Conservation (phyloP, 2,888 invertebrate species). For the Halocaridina rubra region DNA sequence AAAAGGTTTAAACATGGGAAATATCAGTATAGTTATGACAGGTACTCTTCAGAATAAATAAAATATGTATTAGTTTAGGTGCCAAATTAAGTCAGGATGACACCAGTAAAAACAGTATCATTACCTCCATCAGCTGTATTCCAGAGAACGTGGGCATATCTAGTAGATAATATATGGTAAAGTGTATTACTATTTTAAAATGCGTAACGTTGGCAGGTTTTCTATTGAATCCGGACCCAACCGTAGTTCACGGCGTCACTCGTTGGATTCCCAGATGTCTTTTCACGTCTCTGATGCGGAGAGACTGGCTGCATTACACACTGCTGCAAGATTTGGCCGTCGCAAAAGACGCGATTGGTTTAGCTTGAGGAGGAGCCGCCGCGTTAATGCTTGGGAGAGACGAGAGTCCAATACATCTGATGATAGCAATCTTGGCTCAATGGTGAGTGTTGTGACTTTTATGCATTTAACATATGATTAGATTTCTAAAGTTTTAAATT, state of each 20-base stretch:
- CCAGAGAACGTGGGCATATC: too few relatives aligned
- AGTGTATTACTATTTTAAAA: too few relatives aligned
- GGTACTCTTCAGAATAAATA: too few relatives aligned
- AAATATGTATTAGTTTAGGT: too few relatives aligned
- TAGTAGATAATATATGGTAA: too few relatives aligned
- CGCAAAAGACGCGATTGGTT: conserved; percentile 53
- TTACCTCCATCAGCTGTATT: too few relatives aligned
- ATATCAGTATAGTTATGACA: too few relatives aligned
- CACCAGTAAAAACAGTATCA: too few relatives aligned
- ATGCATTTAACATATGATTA: not conserved
- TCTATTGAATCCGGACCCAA: conserved; percentile 74
- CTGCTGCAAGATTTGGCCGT: conserved; percentile 51
- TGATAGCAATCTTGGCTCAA: conserved; percentile 62
- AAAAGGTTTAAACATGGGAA: too few relatives aligned
- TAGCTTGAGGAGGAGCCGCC: conserved; percentile 30
- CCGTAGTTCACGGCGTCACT: conserved; percentile 76
- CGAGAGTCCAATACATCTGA: conserved; percentile 59
- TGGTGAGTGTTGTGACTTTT: conserved; percentile 38
- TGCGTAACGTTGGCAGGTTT: conserved; percentile 29
- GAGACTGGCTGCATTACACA: conserved; percentile 50
- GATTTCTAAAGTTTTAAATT: not conserved
- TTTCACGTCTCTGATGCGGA: conserved; percentile 62
- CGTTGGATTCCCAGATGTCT: conserved; percentile 77
- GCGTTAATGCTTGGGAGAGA: conserved; percentile 46
- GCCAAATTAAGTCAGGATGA: too few relatives aligned